A percentile compares a stretch with the other conserved stretches of the same genome.
These are phyloP conservation scores for Mixornis gularis DNA, from an alignment of 2,113 vertebrate species.

Conservation along the genomic window DNA sequence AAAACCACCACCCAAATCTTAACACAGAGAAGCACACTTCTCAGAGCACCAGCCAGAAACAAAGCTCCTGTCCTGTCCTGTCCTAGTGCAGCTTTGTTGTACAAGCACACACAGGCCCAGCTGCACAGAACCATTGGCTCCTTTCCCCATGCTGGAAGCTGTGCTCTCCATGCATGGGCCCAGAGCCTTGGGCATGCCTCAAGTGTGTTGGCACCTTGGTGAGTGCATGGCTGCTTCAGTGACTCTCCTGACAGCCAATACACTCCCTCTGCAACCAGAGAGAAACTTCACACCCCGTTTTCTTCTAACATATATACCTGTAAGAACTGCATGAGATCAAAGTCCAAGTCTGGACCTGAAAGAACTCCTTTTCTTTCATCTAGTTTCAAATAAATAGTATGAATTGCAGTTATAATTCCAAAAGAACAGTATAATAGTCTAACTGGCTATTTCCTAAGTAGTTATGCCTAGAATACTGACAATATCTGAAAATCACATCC, in stretches of 20 bases:
- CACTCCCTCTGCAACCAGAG: background rate
- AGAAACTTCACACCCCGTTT: background rate
- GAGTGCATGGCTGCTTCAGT: background rate
- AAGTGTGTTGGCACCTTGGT: background rate
- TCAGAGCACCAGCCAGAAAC: background rate
- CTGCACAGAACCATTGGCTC: fast-evolving
- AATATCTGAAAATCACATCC: background rate
- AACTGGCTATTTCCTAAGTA: background rate
- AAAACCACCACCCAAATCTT: conserved; percentile 24
- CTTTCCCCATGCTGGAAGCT: background rate
- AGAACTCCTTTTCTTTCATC: background rate
- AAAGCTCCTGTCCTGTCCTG: background rate
- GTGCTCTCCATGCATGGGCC: too few species aligned
- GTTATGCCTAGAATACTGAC: background rate
- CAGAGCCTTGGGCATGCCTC: background rate
- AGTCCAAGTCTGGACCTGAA: background rate
- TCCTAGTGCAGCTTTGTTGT: background rate
- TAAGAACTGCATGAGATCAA: background rate
- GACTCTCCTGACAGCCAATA: background rate
- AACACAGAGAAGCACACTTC: background rate
- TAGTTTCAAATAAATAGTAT: background rate
- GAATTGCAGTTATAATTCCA: background rate
- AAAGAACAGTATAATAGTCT: background rate
- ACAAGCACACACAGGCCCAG: background rate
- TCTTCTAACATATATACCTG: background rate